Percentiles rank a stretch among this genome's conserved stretches.
phyloP scores from a whole-genome alignment of 2,797 vertebrate species.

The Parambassis ranga region DNA sequence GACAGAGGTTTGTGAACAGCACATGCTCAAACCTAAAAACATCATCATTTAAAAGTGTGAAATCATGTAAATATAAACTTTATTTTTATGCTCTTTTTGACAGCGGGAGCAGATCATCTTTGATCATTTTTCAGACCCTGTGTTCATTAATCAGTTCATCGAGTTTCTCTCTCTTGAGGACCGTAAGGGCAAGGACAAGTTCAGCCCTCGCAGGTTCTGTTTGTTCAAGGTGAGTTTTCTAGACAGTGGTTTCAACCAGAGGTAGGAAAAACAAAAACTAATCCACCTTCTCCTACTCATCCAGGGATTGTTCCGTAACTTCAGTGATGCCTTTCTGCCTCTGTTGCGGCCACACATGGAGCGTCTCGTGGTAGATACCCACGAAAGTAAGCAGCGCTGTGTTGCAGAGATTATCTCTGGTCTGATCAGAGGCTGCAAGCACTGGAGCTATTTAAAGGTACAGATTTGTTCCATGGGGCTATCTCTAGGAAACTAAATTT shows the following conservation, averaged over 20 bases:
- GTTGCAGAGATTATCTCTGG: conserved; percentile 96
- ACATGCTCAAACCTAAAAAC: neutral
- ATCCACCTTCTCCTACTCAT: neutral
- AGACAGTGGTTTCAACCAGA: neutral
- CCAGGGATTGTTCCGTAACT: conserved; percentile 96
- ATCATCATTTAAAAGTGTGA: neutral
- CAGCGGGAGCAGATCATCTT: conserved; percentile 95
- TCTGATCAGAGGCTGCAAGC: conserved; percentile 94
- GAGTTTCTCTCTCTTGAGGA: conserved; percentile 97
- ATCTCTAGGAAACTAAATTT: neutral
- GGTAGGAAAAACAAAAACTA: neutral
- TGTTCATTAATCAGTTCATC: conserved; percentile 93
- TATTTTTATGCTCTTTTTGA: conserved; percentile 7
- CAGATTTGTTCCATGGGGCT: neutral
- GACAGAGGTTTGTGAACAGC: conserved; percentile 85
- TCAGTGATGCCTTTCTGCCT: conserved; percentile 88
- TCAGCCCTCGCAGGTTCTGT: conserved; percentile 96
- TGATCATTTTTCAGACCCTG: conserved; percentile 93
- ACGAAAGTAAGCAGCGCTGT: conserved; percentile 96
- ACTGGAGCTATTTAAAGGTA: conserved; percentile 85
- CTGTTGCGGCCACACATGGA: conserved; percentile 91
- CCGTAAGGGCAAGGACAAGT: conserved; percentile 98
- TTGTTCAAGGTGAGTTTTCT: conserved; percentile 91
- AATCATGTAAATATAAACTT: neutral
- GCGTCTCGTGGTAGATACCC: conserved; percentile 88